A percentile compares a stretch with the other conserved stretches of the same genome.
phyloP scores from a whole-genome alignment of 2,888 invertebrate species.

The Sesamia inferens region DNA sequence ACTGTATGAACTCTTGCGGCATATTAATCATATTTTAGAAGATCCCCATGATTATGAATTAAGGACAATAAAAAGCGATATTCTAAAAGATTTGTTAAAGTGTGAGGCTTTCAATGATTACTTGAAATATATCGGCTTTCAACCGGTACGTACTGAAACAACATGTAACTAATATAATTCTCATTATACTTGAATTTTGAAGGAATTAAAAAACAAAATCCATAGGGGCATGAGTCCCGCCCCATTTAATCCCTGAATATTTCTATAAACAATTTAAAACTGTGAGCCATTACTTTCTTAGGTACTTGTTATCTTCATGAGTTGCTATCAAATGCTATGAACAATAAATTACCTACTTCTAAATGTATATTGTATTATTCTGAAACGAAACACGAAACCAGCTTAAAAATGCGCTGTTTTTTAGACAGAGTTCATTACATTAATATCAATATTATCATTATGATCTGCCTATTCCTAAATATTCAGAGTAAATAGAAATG shows the following conservation, averaged over 20 bases:
- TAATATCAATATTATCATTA: neutral
- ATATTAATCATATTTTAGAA: slow-evolving; percentile 79
- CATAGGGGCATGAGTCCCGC: neutral
- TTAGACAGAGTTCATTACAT: neutral
- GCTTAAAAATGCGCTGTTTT: neutral
- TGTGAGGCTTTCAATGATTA: slow-evolving; percentile 81
- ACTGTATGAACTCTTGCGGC: slow-evolving; percentile 77
- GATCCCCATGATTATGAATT: slow-evolving; percentile 80
- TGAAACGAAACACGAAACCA: neutral
- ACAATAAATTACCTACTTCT: neutral
- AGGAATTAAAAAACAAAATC: slow-evolving; percentile 13
- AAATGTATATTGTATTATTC: neutral
- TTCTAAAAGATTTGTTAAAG: slow-evolving; percentile 71
- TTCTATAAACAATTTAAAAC: neutral
- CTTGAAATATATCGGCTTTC: slow-evolving; percentile 70
- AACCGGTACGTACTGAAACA: slow-evolving; percentile 71
- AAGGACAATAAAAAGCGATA: slow-evolving; percentile 75
- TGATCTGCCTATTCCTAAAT: neutral
- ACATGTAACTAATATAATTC: neutral
- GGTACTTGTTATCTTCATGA: slow-evolving; percentile 1
- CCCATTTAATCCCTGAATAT: neutral
- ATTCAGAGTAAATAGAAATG: no score
- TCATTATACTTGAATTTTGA: neutral
- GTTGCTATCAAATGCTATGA: slow-evolving; percentile 12
- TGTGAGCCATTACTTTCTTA: neutral